phyloP scores from a whole-genome alignment of 30 jellyfish, hydroid and myxozoan species.

The Aurelia aurita region DNA sequence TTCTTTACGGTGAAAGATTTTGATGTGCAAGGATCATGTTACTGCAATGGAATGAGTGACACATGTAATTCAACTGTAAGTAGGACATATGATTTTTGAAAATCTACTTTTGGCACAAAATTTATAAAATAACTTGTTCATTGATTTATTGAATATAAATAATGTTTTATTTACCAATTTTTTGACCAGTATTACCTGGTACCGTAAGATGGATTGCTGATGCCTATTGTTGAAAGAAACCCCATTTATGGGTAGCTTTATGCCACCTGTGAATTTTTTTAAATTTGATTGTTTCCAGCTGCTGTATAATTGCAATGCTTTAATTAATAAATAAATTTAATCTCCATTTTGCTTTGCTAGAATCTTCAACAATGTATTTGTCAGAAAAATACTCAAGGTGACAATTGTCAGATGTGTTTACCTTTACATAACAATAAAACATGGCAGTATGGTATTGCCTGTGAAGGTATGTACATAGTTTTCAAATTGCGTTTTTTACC shows the following conservation, averaged over 20 bases:
- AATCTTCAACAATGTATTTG: slow-evolving; percentile 84
- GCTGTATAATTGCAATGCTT: not conserved
- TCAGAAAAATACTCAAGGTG: slow-evolving; percentile 92
- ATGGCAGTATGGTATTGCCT: slow-evolving; percentile 94
- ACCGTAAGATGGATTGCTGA: no score
- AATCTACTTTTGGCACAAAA: no score
- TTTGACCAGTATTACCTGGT: no score
- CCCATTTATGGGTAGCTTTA: no score
- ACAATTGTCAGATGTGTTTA: slow-evolving; percentile 83
- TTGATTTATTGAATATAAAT: no score
- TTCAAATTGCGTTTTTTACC: not conserved
- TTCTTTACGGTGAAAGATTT: slow-evolving; percentile 87
- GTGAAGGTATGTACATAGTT: slow-evolving; percentile 70
- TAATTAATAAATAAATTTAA: not conserved
- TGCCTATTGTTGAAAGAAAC: no score
- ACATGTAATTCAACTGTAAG: slow-evolving; percentile 80
- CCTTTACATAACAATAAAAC: slow-evolving; percentile 87
- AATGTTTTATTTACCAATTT: no score
- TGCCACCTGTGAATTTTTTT: no score
- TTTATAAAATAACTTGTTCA: no score
- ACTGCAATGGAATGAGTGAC: slow-evolving; percentile 95
- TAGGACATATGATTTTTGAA: not conserved
- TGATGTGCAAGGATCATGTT: slow-evolving; percentile 95
- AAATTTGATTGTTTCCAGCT: no score
- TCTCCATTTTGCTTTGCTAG: slow-evolving; percentile 28